Evolutionary conservation across 2,113 vertebrate species (phyloP), one percentile per base, ranked within the genome.

Genomic region (Varanus komodoensis): DNA sequence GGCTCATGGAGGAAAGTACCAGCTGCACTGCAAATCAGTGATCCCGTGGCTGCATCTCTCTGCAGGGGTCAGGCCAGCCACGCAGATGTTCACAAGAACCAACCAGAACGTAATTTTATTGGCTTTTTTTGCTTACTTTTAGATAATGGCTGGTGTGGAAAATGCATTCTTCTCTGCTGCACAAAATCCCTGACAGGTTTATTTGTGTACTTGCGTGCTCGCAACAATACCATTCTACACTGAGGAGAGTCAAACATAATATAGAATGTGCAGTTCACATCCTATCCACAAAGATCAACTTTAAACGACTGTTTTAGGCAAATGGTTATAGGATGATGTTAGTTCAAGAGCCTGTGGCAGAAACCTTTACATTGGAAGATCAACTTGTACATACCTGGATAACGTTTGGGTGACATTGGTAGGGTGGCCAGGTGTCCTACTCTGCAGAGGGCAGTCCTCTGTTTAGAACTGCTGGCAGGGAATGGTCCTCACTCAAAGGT

Each of bases 1-100:
- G 34, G 85, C 90, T 94, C 93, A 89, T 73, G 89, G 90, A 89
- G 91, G 89, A 87, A 92, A 87, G 87, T 92, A 91, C 92, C 86
- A 80, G 71, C 88, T 90, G 89, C 75, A 80, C 34, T 86, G 84
- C 9, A 38, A 89, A 68, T 21, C 74, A 81, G 73, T 81, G 73
- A 92, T 94, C 84, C 91, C 82, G 8, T 79, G 50, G 87, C 86
- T 79, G 44, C 19, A 57, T 79, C 21, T 3, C 87, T 57, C 77
- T 94, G 92, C 85, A 82, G 88, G 93, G 94, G 91, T 23, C 84
- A 86, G 87, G 38, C 17, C 83, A 61, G 68, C 0, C 69, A 90
- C 82, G 86, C 1, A n/a, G 85, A 90, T 14, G 48, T 82, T 89
- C 79, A 34, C 4, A 6, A 73, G 12, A 87, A 92, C 64, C 78